Conservation (phyloP, 2,888 invertebrate genomes). For the Brenthis hecate region DNA sequence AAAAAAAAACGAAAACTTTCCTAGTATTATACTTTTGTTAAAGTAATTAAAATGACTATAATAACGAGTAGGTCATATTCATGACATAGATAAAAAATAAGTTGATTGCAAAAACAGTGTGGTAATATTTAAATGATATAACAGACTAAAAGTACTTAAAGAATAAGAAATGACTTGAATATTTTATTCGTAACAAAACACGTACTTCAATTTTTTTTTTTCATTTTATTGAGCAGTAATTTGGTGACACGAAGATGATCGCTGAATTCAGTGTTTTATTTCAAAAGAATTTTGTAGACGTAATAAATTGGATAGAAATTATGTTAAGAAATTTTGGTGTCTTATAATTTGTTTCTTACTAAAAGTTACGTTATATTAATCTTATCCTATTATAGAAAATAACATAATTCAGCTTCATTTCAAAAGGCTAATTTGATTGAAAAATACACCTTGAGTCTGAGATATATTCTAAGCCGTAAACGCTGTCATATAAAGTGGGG, state of each 20-base stretch:
- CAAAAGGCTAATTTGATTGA: too few species aligned
- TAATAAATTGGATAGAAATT: not conserved
- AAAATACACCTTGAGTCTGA: too few species aligned
- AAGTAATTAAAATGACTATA: not conserved
- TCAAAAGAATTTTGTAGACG: not conserved
- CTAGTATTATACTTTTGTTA: not conserved
- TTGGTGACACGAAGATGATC: conserved; percentile 3
- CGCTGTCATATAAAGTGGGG: too few species aligned
- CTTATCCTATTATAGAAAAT: too few species aligned
- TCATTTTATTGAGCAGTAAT: conserved; percentile 8
- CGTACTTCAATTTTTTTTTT: not conserved
- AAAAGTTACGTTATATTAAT: too few species aligned
- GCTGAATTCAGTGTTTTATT: not conserved
- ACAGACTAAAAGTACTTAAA: not conserved
- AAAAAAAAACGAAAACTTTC: too few species aligned
- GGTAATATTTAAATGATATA: not conserved
- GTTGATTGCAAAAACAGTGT: conserved; percentile 9
- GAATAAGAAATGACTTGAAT: not conserved
- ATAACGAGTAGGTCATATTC: too few species aligned
- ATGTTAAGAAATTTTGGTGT: too few species aligned
- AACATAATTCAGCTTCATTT: too few species aligned
- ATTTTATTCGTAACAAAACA: not conserved
- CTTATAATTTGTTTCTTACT: too few species aligned
- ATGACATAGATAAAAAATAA: not conserved
- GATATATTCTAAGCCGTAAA: too few species aligned